Conservation (phyloP, 2,888 invertebrate species). For the Tryphoninae sp. region DNA sequence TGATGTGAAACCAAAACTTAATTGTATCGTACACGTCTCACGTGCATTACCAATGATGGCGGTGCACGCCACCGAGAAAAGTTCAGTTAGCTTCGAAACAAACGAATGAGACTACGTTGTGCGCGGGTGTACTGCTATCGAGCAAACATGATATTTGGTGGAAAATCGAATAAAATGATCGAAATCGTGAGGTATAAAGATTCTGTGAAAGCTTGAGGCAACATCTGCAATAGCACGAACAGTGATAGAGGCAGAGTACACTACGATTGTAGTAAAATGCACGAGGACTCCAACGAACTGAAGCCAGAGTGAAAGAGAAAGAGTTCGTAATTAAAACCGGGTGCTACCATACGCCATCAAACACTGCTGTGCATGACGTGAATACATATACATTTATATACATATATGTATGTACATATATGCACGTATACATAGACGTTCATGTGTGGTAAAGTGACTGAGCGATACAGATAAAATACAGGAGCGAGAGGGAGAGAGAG, state of each 20-base stretch:
- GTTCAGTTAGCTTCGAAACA: not conserved
- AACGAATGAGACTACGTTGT: not conserved
- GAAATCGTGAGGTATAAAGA: not conserved
- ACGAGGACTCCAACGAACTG: slow-evolving; percentile 33
- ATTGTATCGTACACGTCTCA: not conserved
- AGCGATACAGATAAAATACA: not conserved
- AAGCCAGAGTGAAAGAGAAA: slow-evolving; percentile 30
- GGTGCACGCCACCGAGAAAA: slow-evolving; percentile 12
- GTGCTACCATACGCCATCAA: slow-evolving; percentile 22
- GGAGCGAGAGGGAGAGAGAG: slow-evolving; percentile 7
- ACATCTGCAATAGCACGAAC: slow-evolving; percentile 42
- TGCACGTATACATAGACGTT: slow-evolving; percentile 5
- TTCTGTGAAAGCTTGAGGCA: slow-evolving; percentile 18
- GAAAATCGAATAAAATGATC: slow-evolving; percentile 15
- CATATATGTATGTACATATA: too few relatives aligned
- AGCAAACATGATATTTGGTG: slow-evolving; percentile 43
- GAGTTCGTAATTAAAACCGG: slow-evolving; percentile 58
- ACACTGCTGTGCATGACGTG: not conserved
- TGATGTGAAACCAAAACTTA: not conserved
- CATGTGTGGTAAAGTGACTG: not conserved
- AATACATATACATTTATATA: slow-evolving; percentile 2
- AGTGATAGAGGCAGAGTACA: not conserved
- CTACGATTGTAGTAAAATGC: slow-evolving; percentile 23
- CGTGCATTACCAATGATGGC: not conserved
- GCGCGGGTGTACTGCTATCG: not conserved